Evolutionary conservation across 2,888 invertebrate species (phyloP).

Genomic region (Ligdia adustata): DNA sequence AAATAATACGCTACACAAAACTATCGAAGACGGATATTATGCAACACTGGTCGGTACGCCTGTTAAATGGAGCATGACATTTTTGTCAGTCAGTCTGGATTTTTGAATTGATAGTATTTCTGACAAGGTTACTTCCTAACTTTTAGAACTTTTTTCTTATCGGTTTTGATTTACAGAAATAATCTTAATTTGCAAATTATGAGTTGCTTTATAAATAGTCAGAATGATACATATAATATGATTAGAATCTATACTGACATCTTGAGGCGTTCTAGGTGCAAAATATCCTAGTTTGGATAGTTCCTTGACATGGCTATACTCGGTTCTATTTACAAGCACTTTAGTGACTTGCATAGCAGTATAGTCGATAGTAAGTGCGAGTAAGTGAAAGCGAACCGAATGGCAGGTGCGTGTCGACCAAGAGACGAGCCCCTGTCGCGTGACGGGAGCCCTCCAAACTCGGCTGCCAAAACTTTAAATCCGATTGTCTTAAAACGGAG

Average conservation of each 20-base stretch:
- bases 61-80: slow-evolving; percentile 31
- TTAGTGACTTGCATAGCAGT: slow-evolving; percentile 14
- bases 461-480: slow-evolving; percentile 67
- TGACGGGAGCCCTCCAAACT: slow-evolving; percentile 63
- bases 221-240: no score
- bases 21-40: slow-evolving; percentile 22
- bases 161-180: neutral
- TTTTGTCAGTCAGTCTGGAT: slow-evolving; percentile 23
- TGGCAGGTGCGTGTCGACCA: slow-evolving; percentile 45
- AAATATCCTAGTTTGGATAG: no score
- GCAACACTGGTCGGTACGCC: slow-evolving; percentile 23
- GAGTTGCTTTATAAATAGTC: neutral
- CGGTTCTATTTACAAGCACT: slow-evolving; percentile 7
- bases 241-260: no score
- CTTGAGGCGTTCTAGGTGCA: no score
- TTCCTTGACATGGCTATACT: no score
- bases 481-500: slow-evolving; percentile 55
- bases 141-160: slow-evolving; percentile 3
- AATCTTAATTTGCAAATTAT: neutral
- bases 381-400: slow-evolving; percentile 52
- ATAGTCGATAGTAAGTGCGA: slow-evolving; percentile 20
- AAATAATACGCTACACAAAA: slow-evolving; percentile 16
- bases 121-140: slow-evolving; percentile 21
- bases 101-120: slow-evolving; percentile 21
- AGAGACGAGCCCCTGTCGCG: slow-evolving; percentile 47